Evolutionary conservation across 2,888 invertebrate species (phyloP), one percentile per base, ranked within the genome.

Genomic region (Luperina nickerlii): DNA sequence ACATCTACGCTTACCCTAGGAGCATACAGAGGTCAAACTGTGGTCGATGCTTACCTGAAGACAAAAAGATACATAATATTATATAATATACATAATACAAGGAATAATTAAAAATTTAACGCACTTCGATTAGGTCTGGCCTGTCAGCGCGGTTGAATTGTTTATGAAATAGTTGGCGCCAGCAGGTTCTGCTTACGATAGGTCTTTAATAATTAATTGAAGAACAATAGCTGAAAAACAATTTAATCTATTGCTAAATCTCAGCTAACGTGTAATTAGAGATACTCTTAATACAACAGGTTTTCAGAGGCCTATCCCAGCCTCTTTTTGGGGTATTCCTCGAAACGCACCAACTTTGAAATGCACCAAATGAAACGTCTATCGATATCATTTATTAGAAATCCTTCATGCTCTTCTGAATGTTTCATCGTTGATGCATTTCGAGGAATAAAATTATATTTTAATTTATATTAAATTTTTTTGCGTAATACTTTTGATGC

Each of bases 21-120:
- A 72, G 51, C 9, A 24, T 24, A 13, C 15, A 69, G 13, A 24
- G 9, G 38, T 70, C 38, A 38, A 24, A 20, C 42, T 11, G 60
- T 24, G 7, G 2, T 42, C 13, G 13, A 20, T 38, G n/a, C 62
- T 80, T 85, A 85, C 85, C 85, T 85, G 85, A 24, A 69, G 13
- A 42, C 20, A 84, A 72, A 80, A 45, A 80, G 1, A 69, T 32
- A 57, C 20, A 68, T 9, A 38, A 27, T 84, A 45, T n/a, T n/a
- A n/a, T n/a, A n/a, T n/a, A n/a, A n/a, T n/a, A n/a, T n/a, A n/a
- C n/a, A n/a, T n/a, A 65, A 69, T 80, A 60, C 8, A 57, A 68
- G 38, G 0, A 24, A n/a, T 11, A n/a, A 60, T 20, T 2, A 38
- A 51, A 32, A 7, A 60, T 45, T 60, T 8, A n/a, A 4, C 24